Evolutionary conservation across 2,888 invertebrate genomes (phyloP).

Genomic region (Drosophila robusta): DNA sequence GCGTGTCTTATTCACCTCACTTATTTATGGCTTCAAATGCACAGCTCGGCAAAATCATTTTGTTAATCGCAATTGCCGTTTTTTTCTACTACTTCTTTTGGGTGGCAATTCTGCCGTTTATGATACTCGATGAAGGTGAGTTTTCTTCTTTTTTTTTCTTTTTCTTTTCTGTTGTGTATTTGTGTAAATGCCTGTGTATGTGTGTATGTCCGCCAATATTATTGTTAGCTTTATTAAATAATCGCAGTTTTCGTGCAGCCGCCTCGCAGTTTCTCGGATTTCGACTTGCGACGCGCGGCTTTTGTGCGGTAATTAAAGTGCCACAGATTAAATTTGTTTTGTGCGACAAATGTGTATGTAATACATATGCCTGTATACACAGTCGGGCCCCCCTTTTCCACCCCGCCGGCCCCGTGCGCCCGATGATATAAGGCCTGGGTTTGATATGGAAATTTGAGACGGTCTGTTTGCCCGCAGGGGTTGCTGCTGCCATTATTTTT

Average conservation of each 20-base stretch:
- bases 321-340: conserved; percentile 55
- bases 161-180: neutral
- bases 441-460: conserved; percentile 17
- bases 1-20: conserved; percentile 49
- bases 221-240: conserved; percentile 67
- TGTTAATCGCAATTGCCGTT: conserved; percentile 86
- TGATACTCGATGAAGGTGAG: conserved; percentile 87
- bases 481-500: neutral
- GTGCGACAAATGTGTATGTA: conserved; percentile 11
- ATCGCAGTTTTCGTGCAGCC: too few relatives aligned
- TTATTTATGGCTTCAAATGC: conserved; percentile 87
- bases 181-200: neutral
- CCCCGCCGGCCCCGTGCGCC: neutral
- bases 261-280: conserved; percentile 4
- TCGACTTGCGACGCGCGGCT: conserved; percentile 39
- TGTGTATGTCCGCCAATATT: conserved; percentile 9
- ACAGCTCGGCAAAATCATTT: conserved; percentile 87
- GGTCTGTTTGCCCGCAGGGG: conserved; percentile 7
- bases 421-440: conserved; percentile 15
- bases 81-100: conserved; percentile 88
- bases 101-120: conserved; percentile 89
- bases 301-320: conserved; percentile 73
- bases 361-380: neutral
- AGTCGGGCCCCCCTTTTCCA: neutral
- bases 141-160: conserved; percentile 4